A percentile compares a stretch with the other conserved stretches of the same genome.
Conservation (phyloP, 2,113 vertebrate species). For the Centropristis striata region DNA sequence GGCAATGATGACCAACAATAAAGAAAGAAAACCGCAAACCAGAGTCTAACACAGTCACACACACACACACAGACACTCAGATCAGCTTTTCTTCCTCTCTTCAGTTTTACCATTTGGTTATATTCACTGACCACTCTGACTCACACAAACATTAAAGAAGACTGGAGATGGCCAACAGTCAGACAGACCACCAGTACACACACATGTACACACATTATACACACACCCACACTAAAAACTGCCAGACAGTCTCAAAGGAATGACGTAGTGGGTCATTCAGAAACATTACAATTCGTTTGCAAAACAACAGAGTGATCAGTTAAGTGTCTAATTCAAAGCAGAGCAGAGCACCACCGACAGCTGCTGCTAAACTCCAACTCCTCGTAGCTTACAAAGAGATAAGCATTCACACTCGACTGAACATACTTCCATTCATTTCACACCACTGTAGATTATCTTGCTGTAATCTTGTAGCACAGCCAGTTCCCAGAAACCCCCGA, state of each 20-base stretch:
- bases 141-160: conserved; percentile 33
- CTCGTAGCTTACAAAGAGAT: not conserved
- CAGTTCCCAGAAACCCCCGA: conserved; percentile 24
- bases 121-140: conserved; percentile 43
- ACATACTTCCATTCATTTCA: not conserved
- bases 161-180: conserved; percentile 14
- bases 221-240: not conserved
- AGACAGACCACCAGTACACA: conserved; percentile 57
- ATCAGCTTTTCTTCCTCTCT: not conserved
- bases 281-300: conserved; percentile 47
- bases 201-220: not conserved
- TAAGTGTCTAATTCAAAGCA: conserved; percentile 11
- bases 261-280: conserved; percentile 49
- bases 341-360: conserved; percentile 9
- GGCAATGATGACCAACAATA: conserved; percentile 53
- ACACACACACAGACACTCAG: conserved; percentile 5
- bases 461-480: not conserved
- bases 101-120: conserved; percentile 35
- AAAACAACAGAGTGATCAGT: conserved; percentile 36
- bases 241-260: conserved; percentile 34
- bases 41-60: conserved; percentile 15
- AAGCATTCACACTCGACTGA: not conserved
- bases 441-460: not conserved
- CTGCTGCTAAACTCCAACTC: conserved; percentile 5
- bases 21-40: conserved; percentile 54